Base-by-base conservation (phyloP, 2,113 vertebrate genomes). In the Takifugu bimaculatus region DNA sequence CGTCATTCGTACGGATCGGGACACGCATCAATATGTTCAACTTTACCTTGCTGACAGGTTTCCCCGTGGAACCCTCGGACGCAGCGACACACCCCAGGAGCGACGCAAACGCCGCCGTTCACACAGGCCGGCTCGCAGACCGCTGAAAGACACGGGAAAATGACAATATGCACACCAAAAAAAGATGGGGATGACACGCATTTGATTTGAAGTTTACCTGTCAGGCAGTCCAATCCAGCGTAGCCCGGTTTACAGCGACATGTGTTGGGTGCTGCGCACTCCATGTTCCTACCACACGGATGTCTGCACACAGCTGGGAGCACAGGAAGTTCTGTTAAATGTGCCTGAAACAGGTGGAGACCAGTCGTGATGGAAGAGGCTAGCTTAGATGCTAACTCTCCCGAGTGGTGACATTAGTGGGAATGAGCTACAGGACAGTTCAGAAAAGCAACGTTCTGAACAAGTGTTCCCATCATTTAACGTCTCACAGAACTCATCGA, bases 211-310 rank as follows among this genome's bases (percentile, higher is more conserved):
- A 10, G 1, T 48, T 60, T 79, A 91, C 87, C 86, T 56, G 77
- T 82, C 70, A 77, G 72, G 44, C 89, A 92, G 70, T 80, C 67
- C 0, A 32, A 14, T 2, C 89, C 90, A 1, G 72, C 57, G 72
- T 85, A 91, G 49, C 88, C 90, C 5, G 70, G 68, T 58, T 85
- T 90, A 65, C 91, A 92, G 65, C 84, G 86, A 35, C 90, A 92
- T 0, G 83, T 87, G 47, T 90, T 86, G 2, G 90, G 91, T 0
- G 83, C 86, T 0, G 81, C 87, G 26, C 89, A 91, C 75, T 78
- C 84, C 89, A 91, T 91, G 79, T 91, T 91, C 63, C 60, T 78
- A 1, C 88, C 88, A 27, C 90, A 91, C 0, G 66, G 29, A 7
- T 81, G 82, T 20, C 84, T 87, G 86, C 90, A 91, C 35, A 91